These are phyloP conservation scores for Diaprepes abbreviatus DNA, from an alignment of 2,888 invertebrate species.

Conservation along the genomic window DNA sequence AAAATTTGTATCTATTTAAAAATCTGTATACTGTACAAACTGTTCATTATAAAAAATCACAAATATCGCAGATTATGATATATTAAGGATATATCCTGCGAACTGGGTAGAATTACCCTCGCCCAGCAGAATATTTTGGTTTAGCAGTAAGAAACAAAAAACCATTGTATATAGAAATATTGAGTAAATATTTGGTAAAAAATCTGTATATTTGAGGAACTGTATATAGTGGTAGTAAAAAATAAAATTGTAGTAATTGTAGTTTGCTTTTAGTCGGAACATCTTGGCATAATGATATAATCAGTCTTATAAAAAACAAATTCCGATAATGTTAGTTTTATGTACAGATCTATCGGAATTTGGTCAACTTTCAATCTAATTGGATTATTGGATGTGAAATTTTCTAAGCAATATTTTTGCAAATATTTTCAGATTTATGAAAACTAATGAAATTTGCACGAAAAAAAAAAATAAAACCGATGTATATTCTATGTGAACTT, in stretches of 20 bases:
- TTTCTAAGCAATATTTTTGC: constrained; percentile 17
- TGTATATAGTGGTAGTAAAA: constrained; percentile 62
- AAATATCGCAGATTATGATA: constrained; percentile 64
- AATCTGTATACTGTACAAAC: constrained; percentile 67
- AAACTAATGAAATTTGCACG: too few relatives aligned
- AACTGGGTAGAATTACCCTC: not conserved
- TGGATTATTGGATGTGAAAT: constrained; percentile 14
- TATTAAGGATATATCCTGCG: constrained; percentile 46
- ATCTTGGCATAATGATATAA: constrained; percentile 67
- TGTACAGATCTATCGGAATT: constrained; percentile 52
- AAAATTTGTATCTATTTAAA: constrained; percentile 51
- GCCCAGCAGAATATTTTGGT: constrained; percentile 43
- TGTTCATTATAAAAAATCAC: constrained; percentile 63
- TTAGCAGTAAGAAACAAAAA: constrained; percentile 60
- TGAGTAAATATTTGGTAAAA: constrained; percentile 67
- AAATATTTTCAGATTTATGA: too few relatives aligned
- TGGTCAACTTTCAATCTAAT: constrained; percentile 54
- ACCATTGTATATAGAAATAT: constrained; percentile 65
- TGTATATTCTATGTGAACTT: too few relatives aligned
- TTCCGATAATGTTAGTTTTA: constrained; percentile 52
- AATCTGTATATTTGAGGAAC: constrained; percentile 69
- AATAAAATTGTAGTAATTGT: constrained; percentile 55
- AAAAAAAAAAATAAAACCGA: too few relatives aligned
- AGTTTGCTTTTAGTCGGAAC: constrained; percentile 58
- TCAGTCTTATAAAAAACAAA: constrained; percentile 65